phyloP scores from a whole-genome alignment of 2,888 invertebrate species.

The Gryllus longicercus region DNA sequence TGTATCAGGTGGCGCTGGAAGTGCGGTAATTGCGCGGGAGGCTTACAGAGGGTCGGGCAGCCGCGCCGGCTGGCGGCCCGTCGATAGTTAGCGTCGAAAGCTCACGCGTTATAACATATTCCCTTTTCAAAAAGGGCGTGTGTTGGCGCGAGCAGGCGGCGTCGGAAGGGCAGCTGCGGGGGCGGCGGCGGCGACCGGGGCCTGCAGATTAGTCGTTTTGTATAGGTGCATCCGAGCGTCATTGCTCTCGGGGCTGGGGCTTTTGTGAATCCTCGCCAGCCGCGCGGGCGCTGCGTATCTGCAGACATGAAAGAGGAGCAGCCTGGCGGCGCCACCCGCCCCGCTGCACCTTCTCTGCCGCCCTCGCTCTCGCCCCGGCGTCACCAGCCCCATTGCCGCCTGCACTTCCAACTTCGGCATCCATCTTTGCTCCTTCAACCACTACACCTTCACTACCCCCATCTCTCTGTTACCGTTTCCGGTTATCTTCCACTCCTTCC shows the following conservation, averaged over 20 bases:
- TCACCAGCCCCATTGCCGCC: background rate
- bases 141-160: background rate
- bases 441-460: no score
- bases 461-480: no score
- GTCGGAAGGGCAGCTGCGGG: background rate
- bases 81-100: conserved; percentile 9
- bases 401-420: background rate
- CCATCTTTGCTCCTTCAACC: background rate
- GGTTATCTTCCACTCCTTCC: no score
- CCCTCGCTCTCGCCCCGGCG: background rate
- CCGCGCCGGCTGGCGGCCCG: background rate
- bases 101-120: conserved; percentile 17
- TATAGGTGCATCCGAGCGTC: conserved; percentile 17
- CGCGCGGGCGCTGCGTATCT: background rate
- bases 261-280: background rate
- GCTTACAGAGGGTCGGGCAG: no score
- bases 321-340: background rate
- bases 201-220: conserved; percentile 17
- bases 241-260: background rate
- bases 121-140: conserved; percentile 6
- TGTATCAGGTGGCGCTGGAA: background rate
- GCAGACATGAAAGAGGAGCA: conserved; percentile 17
- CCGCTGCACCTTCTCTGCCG: background rate
- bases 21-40: background rate
- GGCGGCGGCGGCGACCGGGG: background rate